phyloP scores from a whole-genome alignment of 2,888 invertebrate genomes.

The Cryptophagus acutangulus region DNA sequence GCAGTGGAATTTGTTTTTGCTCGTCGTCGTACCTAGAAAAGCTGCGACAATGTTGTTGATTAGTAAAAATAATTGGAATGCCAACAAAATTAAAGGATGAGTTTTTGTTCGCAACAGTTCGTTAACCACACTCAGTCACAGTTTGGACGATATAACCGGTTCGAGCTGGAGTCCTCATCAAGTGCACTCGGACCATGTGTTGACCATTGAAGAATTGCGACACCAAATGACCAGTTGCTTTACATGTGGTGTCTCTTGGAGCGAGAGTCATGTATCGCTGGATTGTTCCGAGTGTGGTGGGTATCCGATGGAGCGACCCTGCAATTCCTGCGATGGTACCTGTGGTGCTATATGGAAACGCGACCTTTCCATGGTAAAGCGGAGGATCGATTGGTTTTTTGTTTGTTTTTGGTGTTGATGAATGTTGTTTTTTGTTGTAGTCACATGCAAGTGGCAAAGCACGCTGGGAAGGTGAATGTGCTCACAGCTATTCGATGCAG shows the following conservation, averaged over 20 bases:
- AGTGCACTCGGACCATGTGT: conserved; percentile 48
- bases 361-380: conserved; percentile 67
- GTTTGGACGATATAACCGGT: conserved; percentile 43
- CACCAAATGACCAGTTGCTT: conserved; percentile 69
- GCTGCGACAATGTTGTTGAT: no score
- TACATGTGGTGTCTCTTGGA: conserved; percentile 77
- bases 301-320: conserved; percentile 69
- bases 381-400: no score
- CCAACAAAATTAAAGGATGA: no score
- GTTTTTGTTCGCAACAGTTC: no score
- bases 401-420: no score
- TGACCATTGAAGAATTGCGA: conserved; percentile 67
- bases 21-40: no score
- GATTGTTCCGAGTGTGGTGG: conserved; percentile 79
- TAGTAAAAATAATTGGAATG: no score
- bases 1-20: no score
- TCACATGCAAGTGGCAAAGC: conserved; percentile 68
- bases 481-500: conserved; percentile 28
- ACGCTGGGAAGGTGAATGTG: conserved; percentile 66
- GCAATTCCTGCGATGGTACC: conserved; percentile 69
- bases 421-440: conserved; percentile 49
- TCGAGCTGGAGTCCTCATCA: conserved; percentile 31
- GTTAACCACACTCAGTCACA: conserved; percentile 43
- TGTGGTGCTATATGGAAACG: conserved; percentile 70
- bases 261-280: conserved; percentile 68